Percentiles rank a stretch among this genome's conserved stretches.
phyloP scores from a whole-genome alignment of 53 echinoderm and acorn worm genomes.

The Zoroaster sp. region DNA sequence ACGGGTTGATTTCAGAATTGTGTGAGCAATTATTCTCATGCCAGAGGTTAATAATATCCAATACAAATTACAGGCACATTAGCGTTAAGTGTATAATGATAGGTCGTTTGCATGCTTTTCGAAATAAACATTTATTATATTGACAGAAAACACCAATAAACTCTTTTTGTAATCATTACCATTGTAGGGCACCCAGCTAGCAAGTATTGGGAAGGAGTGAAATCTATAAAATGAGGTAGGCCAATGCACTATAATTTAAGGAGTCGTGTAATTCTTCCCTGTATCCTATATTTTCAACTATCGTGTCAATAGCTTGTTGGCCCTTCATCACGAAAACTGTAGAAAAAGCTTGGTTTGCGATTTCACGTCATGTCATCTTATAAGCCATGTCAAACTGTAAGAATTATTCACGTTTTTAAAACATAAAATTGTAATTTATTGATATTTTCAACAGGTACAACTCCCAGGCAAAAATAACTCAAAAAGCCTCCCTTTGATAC shows the following conservation, averaged over 20 bases:
- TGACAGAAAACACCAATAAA: background rate
- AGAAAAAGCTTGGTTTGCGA: background rate
- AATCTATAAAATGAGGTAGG: background rate
- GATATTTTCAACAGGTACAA: no score
- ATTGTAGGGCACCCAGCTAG: conserved; percentile 6
- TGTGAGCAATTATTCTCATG: no score
- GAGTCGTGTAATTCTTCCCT: background rate
- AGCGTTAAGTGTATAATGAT: no score
- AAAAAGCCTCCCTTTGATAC: no score
- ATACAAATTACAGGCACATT: no score
- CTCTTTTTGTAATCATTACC: background rate
- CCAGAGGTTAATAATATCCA: no score
- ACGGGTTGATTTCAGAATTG: background rate
- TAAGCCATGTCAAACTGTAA: no score
- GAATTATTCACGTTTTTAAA: no score
- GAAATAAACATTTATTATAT: background rate
- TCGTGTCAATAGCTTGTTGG: background rate
- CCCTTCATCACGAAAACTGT: background rate
- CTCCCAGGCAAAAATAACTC: no score
- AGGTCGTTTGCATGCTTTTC: background rate
- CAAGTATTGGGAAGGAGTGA: conserved; percentile 13
- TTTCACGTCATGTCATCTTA: no score
- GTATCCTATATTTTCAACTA: background rate
- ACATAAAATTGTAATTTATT: no score
- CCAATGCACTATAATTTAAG: background rate